Percentiles rank a stretch among this genome's conserved stretches.
These are phyloP conservation scores for Erethizon dorsatum DNA, from an alignment of 2,797 vertebrate species.

Conservation along the genomic window DNA sequence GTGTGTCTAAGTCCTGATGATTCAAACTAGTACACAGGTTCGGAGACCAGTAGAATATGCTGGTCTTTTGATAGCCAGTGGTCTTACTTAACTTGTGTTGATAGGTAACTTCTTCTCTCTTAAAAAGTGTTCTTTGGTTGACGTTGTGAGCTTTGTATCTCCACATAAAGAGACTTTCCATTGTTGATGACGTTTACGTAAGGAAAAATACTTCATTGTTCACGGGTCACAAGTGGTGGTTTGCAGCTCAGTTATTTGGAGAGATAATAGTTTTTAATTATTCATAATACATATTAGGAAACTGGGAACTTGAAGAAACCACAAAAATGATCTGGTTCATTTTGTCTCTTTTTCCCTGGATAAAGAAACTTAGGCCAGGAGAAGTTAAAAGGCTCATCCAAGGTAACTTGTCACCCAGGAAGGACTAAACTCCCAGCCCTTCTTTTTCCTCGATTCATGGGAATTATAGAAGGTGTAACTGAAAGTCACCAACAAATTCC, in stretches of 20 bases:
- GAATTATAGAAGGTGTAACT: constrained; percentile 23
- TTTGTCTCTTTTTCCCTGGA: not conserved
- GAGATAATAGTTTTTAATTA: constrained; percentile 77
- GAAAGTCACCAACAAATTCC: constrained; percentile 5
- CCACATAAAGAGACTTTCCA: not conserved
- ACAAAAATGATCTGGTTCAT: constrained; percentile 40
- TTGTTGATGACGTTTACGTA: constrained; percentile 44
- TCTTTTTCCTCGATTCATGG: not conserved
- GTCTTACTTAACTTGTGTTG: not conserved
- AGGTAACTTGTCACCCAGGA: not conserved
- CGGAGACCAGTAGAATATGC: not conserved
- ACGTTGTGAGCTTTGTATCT: not conserved
- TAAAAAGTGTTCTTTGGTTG: not conserved
- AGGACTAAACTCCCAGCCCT: not conserved
- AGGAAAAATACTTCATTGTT: constrained; percentile 36
- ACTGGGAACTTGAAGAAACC: constrained; percentile 63
- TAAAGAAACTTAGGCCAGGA: constrained; percentile 41
- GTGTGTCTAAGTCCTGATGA: not conserved
- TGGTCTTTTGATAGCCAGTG: not conserved
- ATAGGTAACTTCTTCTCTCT: constrained; percentile 49
- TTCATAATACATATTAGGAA: constrained; percentile 66
- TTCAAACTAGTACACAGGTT: constrained; percentile 28
- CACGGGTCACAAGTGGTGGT: not conserved
- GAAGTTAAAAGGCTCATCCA: not conserved
- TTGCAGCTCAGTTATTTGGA: constrained; percentile 68